Base-by-base conservation (phyloP, 2,888 invertebrate genomes). In the Eupithecia exiguata region DNA sequence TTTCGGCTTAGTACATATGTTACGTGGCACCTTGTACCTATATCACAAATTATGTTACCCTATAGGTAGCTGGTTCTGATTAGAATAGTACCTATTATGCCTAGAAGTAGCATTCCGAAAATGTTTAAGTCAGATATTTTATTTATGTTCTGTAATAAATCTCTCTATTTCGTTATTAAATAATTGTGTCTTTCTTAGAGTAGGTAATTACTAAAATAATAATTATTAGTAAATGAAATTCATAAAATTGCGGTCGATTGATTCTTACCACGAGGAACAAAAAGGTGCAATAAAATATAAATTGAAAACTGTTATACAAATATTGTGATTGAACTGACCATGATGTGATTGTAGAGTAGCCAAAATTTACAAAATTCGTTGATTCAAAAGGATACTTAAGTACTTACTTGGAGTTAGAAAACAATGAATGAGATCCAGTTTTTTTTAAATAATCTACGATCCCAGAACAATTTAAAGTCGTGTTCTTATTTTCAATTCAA, bases 1-100 rank as follows among this genome's bases (percentile, higher is more conserved):
- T 30, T 30, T 30, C 30, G 30, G 30, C 30, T 30, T 30, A n/a
- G n/a, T n/a, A n/a, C n/a, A n/a, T n/a, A n/a, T n/a, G n/a, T n/a
- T n/a, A n/a, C n/a, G 7, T 38, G 38, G 38, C 38, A 38, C 38
- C n/a, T n/a, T n/a, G n/a, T n/a, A n/a, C 38, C 38, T 38, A 30
- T 71, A 61, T 71, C 16, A 66, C n/a, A 71, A 69, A 71, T 69
- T 53, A 49, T 69, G 66, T 74, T 69, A 74, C 63, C 71, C 66
- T 65, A 21, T 18, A 30, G 30, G 30, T 30, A 68, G 68, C 63
- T 62, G 69, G 30, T 70, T 71, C 36, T 71, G 53, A 68, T 68
- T 18, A 67, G 21, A 21, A 69, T 74, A 68, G 25, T 71, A n/a
- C n/a, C n/a, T n/a, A 43, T 68, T 61, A 46, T 74, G 30, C 30